These are phyloP conservation scores for Montipora sp. DNA, from an alignment of 64 coral and sea anemone species.

Conservation along the genomic window DNA sequence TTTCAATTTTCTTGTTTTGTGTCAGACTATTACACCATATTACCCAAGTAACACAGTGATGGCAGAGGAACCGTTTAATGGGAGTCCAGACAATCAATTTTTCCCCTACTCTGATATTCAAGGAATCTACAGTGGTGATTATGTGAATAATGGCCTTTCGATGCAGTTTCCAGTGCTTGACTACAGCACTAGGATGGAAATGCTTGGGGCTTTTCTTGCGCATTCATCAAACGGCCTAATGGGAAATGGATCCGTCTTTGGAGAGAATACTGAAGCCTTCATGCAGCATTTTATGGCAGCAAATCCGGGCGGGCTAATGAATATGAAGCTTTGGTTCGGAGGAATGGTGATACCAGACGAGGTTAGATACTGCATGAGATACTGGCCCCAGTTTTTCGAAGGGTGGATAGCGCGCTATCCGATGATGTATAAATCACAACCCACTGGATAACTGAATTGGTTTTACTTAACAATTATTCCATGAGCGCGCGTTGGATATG, in stretches of 20 bases:
- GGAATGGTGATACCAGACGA: neutral
- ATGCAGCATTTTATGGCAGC: conserved; percentile 14
- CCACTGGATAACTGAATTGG: no score
- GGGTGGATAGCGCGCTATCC: no score
- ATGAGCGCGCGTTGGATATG: no score
- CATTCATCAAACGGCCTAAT: neutral
- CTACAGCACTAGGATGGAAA: neutral
- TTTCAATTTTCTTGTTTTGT: neutral
- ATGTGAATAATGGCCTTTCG: neutral
- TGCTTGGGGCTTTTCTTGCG: neutral
- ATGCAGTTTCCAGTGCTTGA: neutral
- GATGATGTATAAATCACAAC: no score
- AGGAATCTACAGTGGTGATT: neutral
- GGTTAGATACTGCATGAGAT: neutral
- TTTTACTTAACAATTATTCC: no score
- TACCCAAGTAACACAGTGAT: neutral
- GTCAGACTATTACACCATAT: conserved; percentile 22
- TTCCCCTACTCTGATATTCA: neutral
- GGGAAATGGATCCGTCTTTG: neutral
- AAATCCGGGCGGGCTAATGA: neutral
- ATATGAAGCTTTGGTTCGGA: conserved; percentile 19
- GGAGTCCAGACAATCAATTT: neutral
- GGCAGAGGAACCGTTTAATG: neutral
- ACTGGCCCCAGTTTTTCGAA: no score
- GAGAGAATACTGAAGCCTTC: neutral